Percentiles rank a stretch among this genome's conserved stretches.
phyloP scores from a whole-genome alignment of 2,797 vertebrate genomes.

The Pangasius larnaudii region DNA sequence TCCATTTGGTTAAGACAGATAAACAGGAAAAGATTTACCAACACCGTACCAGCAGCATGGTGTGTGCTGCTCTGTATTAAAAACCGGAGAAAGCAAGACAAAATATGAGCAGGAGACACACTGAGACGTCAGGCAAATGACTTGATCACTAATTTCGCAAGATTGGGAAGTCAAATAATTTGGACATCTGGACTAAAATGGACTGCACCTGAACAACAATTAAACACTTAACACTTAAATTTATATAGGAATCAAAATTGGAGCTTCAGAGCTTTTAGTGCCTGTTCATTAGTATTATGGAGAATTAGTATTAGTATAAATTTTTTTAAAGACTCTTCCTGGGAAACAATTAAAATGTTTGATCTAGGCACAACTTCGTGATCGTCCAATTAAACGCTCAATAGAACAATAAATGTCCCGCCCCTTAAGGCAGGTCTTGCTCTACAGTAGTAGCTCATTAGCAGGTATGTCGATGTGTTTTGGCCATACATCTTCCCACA shows the following conservation, averaged over 20 bases:
- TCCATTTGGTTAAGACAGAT: constrained; percentile 21
- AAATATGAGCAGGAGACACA: not conserved
- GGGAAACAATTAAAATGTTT: not conserved
- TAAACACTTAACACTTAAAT: not conserved
- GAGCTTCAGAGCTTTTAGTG: not conserved
- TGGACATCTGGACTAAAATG: not conserved
- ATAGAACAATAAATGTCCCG: not conserved
- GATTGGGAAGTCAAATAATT: not conserved
- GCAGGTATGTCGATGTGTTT: not conserved
- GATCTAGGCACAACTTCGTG: not conserved
- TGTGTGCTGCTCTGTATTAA: not conserved
- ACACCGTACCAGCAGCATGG: not conserved
- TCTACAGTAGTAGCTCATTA: not conserved
- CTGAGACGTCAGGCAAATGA: not conserved
- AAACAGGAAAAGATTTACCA: not conserved
- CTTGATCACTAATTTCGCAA: not conserved
- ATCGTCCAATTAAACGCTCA: not conserved
- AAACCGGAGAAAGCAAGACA: not conserved
- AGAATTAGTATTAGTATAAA: too few relatives aligned
- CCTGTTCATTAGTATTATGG: not conserved
- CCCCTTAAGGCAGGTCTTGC: not conserved
- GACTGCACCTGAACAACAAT: not conserved
- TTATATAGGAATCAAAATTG: not conserved
- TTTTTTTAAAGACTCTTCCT: not conserved
- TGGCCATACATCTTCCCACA: not conserved